Base-by-base conservation (phyloP, 2,888 invertebrate genomes). In the Melanargia galathea region DNA sequence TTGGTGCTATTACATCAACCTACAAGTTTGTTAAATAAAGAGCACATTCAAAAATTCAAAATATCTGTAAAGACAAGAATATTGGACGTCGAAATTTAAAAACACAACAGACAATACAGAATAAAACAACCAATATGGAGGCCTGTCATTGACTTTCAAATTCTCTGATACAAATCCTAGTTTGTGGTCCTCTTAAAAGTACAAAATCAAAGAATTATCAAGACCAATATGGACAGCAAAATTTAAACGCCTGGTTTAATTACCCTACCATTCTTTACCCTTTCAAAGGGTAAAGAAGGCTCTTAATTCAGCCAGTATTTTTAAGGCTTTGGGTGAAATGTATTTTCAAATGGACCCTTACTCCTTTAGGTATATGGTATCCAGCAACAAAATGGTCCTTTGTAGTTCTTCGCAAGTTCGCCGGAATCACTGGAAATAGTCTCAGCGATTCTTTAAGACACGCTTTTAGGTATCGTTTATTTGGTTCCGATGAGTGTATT, bases 1-100 rank as follows among this genome's bases (percentile, higher is more conserved):
- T 95, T 66, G 95, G 95, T 77, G 96, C 94, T 59, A 96, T 90
- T 0, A 96, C 93, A 76, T 95, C 95, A 0, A 95, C 93, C 95
- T 96, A 83, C 26, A 90, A 85, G 18, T 35, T 10, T 16, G 3
- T n/a, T 51, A 30, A 16, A 18, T 26, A 24, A 13, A n/a, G n/a
- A 24, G 2, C 16, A 40, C 2, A 5, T 13, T 6, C 22, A 3
- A 2, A 40, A 40, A n/a, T n/a, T 8, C 3, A 22, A 11, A 46
- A 22, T 20, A 45, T 45, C 45, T 20, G 10, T 1, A 3, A 20
- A 11, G 45, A 6, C 11, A 45, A 8, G 0, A 5, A 11, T 22
- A 20, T 20, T 45, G 10, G 8, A 10, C 11, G 2, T 38, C 0
- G 30, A 30, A 30, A 30, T 30, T 30, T 30, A 8, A 30, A 8